Evolutionary conservation across 2,113 vertebrate species (phyloP), one percentile per base, ranked within the genome.

Genomic region (Probosciger aterrimus): DNA sequence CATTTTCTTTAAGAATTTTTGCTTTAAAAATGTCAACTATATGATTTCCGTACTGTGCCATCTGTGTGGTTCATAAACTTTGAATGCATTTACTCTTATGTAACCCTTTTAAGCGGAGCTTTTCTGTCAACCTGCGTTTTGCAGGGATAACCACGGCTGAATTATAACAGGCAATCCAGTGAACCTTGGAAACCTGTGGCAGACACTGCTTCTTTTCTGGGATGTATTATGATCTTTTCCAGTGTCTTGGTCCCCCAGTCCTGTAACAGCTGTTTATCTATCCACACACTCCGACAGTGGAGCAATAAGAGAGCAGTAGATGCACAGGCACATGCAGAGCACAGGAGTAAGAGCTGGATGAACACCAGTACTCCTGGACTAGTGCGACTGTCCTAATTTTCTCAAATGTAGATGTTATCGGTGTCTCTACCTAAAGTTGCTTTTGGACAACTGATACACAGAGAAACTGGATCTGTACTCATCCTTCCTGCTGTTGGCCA

Each of bases 221-320:
- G 41, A 20, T 30, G 30, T 22, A 7, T 16, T 18, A 2, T 44
- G 23, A 8, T 47, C 6, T 73, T 46, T 27, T 69, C 12, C 25
- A 43, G 18, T 37, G 13, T 12, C 59, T 60, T 25, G 39, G 27
- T 82, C 9, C 16, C 16, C 11, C 17, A 47, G 31, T 8, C 17
- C 16, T 1, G 6, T 31, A 30, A 65, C 73, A 67, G 9, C 37
- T 62, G 18, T 63, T 63, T 81, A 31, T 16, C 37, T 41, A 2
- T 11, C 10, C 30, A 23, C 18, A 43, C 9, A 14, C 31, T 46
- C 14, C 35, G 11, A 2, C 1, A 70, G 28, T 0, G 15, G 11
- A 18, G 46, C 15, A 74, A 65, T 18, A 69, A 57, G 22, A 53
- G 10, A 59, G 57, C 57, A 59, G 18, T 7, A 71, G 43, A 30